Base-by-base conservation (phyloP, 2,888 invertebrate species). In the Cylloceria caligata region DNA sequence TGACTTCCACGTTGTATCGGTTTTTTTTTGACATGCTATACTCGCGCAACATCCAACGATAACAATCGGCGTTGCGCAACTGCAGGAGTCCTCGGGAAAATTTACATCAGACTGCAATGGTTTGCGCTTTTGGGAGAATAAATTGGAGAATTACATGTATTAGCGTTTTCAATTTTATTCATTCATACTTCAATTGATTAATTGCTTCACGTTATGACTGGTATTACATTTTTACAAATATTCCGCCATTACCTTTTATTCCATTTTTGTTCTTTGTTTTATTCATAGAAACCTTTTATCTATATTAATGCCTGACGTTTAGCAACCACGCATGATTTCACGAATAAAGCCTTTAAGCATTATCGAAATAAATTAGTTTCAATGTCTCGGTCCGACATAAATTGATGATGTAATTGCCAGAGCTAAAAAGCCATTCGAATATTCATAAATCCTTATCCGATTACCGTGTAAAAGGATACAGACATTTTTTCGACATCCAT, bases 221-320 rank as follows among this genome's bases (percentile, higher is more conserved):
- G n/a, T n/a, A 60, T 60, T 60, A 34, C n/a, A 60, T 36, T 34
- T 60, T 34, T 60, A 34, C 57, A 57, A n/a, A 57, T 34, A n/a
- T 34, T 19, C 30, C 34, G 19, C 6, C 55, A 16, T 3, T 19
- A 30, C 34, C 36, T 34, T 34, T 9, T 60, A 16, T 60, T 34
- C 6, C 9, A n/a, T 34, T 34, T 19, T 36, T 6, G 1, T 36
- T 34, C 57, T 71, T 71, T 71, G 45, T 71, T 71, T 71, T 30
- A 71, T 57, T 57, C 60, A 34, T 34, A 39, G 21, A 69, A 69
- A 55, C 39, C 57, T 71, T 71, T 71, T 57, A 71, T 71, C 69
- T 57, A 57, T 57, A 71, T 71, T 71, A 71, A 71, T 57, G 57
- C 4, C 42, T 27, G 55, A 34, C 27, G 5, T 71, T 71, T 42